Base-by-base conservation (phyloP, 2,888 invertebrate genomes). In the Melinaea menophilus region DNA sequence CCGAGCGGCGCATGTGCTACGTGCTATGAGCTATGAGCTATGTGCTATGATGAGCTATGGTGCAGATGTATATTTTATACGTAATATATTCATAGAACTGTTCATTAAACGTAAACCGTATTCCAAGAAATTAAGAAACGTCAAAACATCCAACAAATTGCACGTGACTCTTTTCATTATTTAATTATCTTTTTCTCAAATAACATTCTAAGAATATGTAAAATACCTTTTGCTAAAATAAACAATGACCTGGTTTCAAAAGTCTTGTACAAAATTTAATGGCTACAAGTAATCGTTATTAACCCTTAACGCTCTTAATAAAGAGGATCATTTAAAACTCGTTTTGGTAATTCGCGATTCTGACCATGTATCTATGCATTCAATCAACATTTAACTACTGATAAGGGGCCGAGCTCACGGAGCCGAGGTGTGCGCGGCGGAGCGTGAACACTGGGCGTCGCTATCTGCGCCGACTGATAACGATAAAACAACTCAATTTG, bases 401-500 rank as follows among this genome's bases (percentile, higher is more conserved):
- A 67, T 67, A 62, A 60, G 31, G 51, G 9, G 22, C 22, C 22
- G 22, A 22, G 22, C 22, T 22, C 31, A 22, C 7, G 3, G n/a
- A 51, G 51, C 9, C 51, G 51, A 31, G 11, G 31, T 51, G 9
- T 51, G 7, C 41, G 41, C 11, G 41, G n/a, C 7, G 31, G 31
- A 31, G 7, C 31, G 51, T 51, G 31, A 51, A 1, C 22, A 11
- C 51, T 31, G 22, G 22, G 22, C 22, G 51, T 51, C 31, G 51
- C 55, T 63, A 68, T 68, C 65, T 59, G 13, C n/a, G 37, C 33
- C 35, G 33, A 31, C 12, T 55, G 61, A 65, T 65, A 67, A 67
- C 56, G 57, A 57, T 55, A 34, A 51, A 71, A 75, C 74, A 73
- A 74, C 68, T 62, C 65, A 70, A 62, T 71, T 68, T 74, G 81